Evolutionary conservation across 2,888 invertebrate species (phyloP).

Genomic region (Eupithecia tripunctaria): DNA sequence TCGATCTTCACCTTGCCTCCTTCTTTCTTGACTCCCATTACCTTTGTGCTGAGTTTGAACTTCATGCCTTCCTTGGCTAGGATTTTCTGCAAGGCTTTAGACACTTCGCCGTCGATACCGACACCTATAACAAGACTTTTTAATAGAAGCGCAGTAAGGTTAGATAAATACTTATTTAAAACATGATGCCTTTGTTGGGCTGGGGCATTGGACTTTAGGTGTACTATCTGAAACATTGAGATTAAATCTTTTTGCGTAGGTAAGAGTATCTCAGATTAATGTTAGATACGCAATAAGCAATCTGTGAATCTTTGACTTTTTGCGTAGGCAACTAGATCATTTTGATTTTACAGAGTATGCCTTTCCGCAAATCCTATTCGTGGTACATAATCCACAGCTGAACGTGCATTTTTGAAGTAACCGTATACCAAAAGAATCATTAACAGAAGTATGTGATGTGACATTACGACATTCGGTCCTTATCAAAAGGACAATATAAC

Average conservation of each 20-base stretch:
- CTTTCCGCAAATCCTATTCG: too few species aligned
- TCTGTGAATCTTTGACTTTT: too few species aligned
- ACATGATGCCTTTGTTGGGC: background rate
- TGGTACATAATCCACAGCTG: too few species aligned
- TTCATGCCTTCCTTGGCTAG: conserved; percentile 96
- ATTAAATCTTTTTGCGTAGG: background rate
- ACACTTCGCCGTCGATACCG: conserved; percentile 98
- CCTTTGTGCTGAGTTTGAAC: conserved; percentile 98
- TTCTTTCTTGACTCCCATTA: conserved; percentile 90
- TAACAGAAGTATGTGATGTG: too few species aligned
- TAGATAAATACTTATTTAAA: background rate
- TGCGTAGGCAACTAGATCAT: too few species aligned
- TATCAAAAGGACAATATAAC: too few species aligned
- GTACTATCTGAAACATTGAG: background rate
- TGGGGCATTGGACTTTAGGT: background rate
- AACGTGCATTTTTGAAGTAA: too few species aligned
- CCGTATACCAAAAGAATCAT: too few species aligned
- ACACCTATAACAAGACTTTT: conserved; percentile 79
- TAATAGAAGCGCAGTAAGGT: background rate
- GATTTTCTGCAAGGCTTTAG: conserved; percentile 95
- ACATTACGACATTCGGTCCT: too few species aligned
- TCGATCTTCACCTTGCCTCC: conserved; percentile 89
- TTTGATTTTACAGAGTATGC: too few species aligned
- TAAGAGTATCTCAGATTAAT: too few species aligned
- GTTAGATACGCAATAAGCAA: background rate